Conservation (phyloP, 2,888 invertebrate species). For the Amblyteles armatorius region DNA sequence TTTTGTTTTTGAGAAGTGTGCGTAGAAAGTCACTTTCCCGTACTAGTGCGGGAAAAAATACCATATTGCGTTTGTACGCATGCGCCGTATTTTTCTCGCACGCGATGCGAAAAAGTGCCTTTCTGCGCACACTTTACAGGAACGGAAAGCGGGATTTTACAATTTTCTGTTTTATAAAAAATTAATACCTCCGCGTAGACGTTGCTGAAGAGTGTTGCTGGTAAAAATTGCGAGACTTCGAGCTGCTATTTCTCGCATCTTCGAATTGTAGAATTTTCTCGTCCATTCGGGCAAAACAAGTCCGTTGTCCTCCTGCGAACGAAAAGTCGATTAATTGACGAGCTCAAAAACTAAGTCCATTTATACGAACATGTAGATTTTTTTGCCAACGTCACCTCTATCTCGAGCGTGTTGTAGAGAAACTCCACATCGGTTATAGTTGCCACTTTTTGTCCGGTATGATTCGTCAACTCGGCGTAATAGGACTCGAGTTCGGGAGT, state of each 20-base stretch:
- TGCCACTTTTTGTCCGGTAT: slow-evolving; percentile 86
- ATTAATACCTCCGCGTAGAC: slow-evolving; percentile 89
- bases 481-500: slow-evolving; percentile 87
- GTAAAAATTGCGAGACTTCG: slow-evolving; percentile 90
- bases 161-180: not conserved
- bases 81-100: too few species aligned
- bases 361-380: not conserved
- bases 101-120: too few species aligned
- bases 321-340: slow-evolving; percentile 1
- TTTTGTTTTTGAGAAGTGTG: too few species aligned
- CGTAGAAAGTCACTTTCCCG: too few species aligned
- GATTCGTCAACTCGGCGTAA: slow-evolving; percentile 87
- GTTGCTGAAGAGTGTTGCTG: slow-evolving; percentile 89
- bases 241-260: slow-evolving; percentile 89
- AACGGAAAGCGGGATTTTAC: too few species aligned
- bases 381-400: slow-evolving; percentile 84
- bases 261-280: slow-evolving; percentile 88
- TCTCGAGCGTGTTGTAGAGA: slow-evolving; percentile 90
- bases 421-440: slow-evolving; percentile 90
- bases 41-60: too few species aligned
- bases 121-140: too few species aligned
- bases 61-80: too few species aligned
- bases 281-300: slow-evolving; percentile 92
- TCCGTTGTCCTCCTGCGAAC: slow-evolving; percentile 86
- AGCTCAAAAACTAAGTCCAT: not conserved